These are phyloP conservation scores for Reticulitermes lucifugus DNA, from an alignment of 2,888 invertebrate genomes.

Conservation along the genomic window DNA sequence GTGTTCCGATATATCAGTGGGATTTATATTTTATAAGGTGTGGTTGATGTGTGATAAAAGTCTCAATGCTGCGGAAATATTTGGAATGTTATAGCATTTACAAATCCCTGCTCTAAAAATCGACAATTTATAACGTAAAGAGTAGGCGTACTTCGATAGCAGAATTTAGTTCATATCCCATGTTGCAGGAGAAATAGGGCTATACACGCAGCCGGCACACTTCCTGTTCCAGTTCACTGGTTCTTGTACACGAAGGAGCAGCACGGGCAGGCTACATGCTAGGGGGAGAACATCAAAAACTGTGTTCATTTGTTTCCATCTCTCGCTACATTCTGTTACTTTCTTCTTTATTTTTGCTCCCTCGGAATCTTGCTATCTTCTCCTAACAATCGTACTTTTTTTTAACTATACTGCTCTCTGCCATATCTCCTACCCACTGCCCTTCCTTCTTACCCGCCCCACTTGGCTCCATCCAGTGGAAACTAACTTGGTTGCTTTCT, in stretches of 20 bases:
- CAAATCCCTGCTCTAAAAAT: neutral
- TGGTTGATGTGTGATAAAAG: neutral
- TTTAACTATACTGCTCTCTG: neutral
- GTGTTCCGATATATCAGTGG: too few relatives aligned
- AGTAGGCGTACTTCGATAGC: neutral
- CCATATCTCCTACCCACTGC: neutral
- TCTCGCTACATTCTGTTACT: neutral
- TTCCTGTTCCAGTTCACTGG: conserved; percentile 21
- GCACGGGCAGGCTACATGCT: conserved; percentile 8
- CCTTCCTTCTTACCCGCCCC: neutral
- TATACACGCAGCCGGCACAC: neutral
- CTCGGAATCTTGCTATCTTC: neutral
- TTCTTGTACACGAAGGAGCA: conserved; percentile 10
- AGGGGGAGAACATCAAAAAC: conserved; percentile 20
- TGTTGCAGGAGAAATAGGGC: neutral
- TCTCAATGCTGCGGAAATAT: neutral
- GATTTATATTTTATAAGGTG: conserved; percentile 6
- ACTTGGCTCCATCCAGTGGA: neutral
- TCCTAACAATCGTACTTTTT: conserved; percentile 12
- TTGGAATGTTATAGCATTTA: neutral
- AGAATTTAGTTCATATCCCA: conserved; percentile 11
- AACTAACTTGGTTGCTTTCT: neutral
- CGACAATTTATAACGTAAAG: neutral
- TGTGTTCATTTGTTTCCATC: conserved; percentile 21
- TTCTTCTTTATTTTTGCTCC: conserved; percentile 14